Evolutionary conservation across 2,113 vertebrate genomes (phyloP).

Genomic region (Callochromis pleurospilus): DNA sequence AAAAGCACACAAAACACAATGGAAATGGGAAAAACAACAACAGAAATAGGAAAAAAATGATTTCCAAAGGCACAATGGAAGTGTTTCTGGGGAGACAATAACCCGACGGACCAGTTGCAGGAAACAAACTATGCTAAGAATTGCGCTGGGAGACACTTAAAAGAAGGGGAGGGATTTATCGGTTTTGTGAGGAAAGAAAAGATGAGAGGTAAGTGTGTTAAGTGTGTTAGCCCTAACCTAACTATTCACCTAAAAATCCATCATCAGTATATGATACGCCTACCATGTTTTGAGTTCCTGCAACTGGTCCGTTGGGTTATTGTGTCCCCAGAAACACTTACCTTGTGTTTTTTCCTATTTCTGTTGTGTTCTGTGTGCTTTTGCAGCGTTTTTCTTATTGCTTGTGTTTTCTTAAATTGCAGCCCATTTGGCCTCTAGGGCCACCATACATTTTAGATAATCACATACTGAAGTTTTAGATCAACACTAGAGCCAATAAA

Average conservation of each 20-base stretch:
- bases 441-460: background rate
- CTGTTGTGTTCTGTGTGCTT: background rate
- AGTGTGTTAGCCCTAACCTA: background rate
- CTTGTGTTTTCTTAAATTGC: background rate
- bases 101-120: background rate
- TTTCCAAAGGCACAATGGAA: background rate
- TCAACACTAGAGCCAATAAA: background rate
- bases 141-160: background rate
- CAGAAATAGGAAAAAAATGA: background rate
- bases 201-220: background rate
- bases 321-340: background rate
- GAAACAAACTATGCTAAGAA: background rate
- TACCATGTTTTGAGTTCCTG: background rate
- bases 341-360: background rate
- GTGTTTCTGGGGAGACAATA: background rate
- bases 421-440: background rate
- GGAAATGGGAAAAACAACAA: background rate
- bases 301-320: background rate
- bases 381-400: background rate
- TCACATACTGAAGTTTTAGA: background rate
- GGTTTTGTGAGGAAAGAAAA: background rate
- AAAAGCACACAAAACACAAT: background rate
- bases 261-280: background rate
- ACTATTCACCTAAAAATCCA: background rate
- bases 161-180: background rate